Evolutionary conservation across 2,888 invertebrate species (phyloP), one percentile per base, ranked within the genome.

Genomic region (Lepeophtheirus nordmannii): DNA sequence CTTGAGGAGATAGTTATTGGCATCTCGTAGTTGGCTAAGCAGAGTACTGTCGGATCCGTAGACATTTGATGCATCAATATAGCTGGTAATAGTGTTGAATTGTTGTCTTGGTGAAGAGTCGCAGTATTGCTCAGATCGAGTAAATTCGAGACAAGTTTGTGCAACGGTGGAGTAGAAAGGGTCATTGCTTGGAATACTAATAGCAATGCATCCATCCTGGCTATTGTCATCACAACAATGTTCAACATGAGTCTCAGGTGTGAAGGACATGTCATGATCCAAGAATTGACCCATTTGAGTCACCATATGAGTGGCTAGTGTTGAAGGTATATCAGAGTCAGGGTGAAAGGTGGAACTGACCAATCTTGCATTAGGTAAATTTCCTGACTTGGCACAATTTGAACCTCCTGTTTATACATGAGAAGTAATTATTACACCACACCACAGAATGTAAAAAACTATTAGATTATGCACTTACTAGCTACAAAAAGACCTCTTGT

Each of bases 211-310:
- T 73, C 92, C 92, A 0, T 38, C 41, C 10, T 62, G 39, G 37
- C 39, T 37, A 12, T 37, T 20, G 17, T 20, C 62, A 40, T 9
- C 12, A 41, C 62, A 62, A 20, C 62, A 62, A 40, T 40, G 9
- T 1, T 39, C 14, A 1, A 40, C 62, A 14, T 62, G 39, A 72
- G 87, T 89, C 64, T 89, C 89, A 1, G 91, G 93, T 0, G 92
- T 92, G 82, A 92, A 85, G 0, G 92, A 92, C 61, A 94, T 79
- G 74, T 94, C 93, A 76, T 94, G 93, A 75, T 94, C 93, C 20
- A 93, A 75, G 72, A 94, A 62, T 17, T 62, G 62, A 3, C 62
- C 62, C 39, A 38, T 10, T 17, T 39, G 38, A 5, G 62, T 41
- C 39, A 62, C 39, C 39, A 62, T 62, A 39, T 62, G 62, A 10